phyloP scores from a whole-genome alignment of 2,113 vertebrate genomes.

The Marmota flaviventris region DNA sequence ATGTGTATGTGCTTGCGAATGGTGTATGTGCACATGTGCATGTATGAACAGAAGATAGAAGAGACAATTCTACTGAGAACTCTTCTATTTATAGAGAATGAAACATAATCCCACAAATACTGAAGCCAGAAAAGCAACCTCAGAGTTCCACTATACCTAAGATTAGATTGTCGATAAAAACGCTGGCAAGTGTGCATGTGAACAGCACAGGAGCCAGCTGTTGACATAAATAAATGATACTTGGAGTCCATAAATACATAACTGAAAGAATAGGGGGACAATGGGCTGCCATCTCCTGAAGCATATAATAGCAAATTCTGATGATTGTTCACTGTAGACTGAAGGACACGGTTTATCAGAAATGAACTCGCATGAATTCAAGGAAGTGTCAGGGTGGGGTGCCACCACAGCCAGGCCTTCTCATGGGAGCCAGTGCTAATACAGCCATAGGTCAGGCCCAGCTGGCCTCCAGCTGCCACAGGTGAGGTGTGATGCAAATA shows the following conservation, averaged over 20 bases:
- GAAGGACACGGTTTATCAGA: conserved; percentile 70
- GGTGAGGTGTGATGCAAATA: not conserved
- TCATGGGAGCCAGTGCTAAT: not conserved
- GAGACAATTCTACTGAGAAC: not conserved
- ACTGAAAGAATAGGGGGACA: conserved; percentile 48
- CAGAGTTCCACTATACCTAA: conserved; percentile 10
- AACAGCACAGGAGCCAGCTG: conserved; percentile 26
- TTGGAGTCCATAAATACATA: conserved; percentile 51
- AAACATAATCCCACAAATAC: conserved; percentile 38
- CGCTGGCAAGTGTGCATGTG: not conserved
- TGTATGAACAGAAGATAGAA: not conserved
- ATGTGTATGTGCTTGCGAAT: too few species aligned
- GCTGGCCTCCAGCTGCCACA: not conserved
- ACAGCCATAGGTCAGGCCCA: not conserved
- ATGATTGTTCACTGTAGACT: conserved; percentile 56
- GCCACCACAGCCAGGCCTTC: not conserved
- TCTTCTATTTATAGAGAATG: conserved; percentile 60
- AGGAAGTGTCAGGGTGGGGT: conserved; percentile 53
- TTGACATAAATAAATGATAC: conserved; percentile 65
- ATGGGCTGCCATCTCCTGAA: not conserved
- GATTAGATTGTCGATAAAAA: conserved; percentile 53
- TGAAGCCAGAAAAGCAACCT: not conserved
- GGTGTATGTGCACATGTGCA: too few species aligned
- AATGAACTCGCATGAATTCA: conserved; percentile 73
- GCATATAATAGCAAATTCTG: not conserved